These are phyloP conservation scores for Lacerta bilineata DNA, from an alignment of 2,797 vertebrate species.

Conservation along the genomic window DNA sequence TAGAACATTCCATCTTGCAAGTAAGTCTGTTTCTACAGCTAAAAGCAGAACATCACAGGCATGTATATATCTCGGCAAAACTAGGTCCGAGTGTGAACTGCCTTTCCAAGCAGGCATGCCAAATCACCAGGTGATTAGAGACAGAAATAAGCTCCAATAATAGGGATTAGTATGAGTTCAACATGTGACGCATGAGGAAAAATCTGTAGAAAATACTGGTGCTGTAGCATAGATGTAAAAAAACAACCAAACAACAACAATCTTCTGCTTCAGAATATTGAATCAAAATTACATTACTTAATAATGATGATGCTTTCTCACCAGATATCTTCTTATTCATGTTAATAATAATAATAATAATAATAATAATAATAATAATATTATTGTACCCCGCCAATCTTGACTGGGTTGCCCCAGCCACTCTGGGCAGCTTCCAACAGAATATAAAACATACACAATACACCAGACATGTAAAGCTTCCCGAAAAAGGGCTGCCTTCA, in stretches of 20 bases:
- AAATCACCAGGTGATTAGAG: background rate
- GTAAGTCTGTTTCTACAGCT: background rate
- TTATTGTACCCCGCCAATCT: too few relatives aligned
- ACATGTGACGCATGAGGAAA: too few relatives aligned
- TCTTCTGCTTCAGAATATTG: background rate
- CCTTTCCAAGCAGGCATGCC: background rate
- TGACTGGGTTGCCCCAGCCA: too few relatives aligned
- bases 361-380: too few relatives aligned
- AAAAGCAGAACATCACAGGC: background rate
- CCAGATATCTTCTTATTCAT: too few relatives aligned
- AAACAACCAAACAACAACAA: background rate
- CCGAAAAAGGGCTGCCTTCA: too few relatives aligned
- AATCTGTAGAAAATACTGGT: background rate
- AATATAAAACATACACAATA: too few relatives aligned
- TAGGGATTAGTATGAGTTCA: background rate
- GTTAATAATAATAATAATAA: too few relatives aligned
- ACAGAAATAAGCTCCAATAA: background rate
- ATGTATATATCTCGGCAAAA: background rate
- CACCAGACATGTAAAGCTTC: too few relatives aligned
- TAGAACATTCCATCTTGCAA: background rate
- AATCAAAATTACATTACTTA: background rate
- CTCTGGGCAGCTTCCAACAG: too few relatives aligned
- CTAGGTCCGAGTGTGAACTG: background rate
- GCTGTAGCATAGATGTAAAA: background rate
- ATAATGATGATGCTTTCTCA: background rate